phyloP scores from a whole-genome alignment of 2,797 vertebrate genomes.

The Sylvia borin region DNA sequence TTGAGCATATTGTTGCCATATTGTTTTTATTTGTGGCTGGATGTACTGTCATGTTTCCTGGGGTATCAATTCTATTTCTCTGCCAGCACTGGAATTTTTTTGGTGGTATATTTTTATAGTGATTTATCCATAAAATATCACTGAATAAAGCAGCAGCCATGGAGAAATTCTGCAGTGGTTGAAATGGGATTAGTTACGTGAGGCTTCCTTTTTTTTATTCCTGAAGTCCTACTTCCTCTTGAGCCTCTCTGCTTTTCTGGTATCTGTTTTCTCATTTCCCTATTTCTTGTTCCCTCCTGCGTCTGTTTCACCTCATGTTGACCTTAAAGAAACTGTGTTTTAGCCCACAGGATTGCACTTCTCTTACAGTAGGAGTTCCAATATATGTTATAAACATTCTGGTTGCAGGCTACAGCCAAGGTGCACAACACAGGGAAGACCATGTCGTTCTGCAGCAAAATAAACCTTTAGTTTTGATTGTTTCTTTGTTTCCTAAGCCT shows the following conservation, averaged over 20 bases:
- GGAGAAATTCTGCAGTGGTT: background rate
- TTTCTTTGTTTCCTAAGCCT: background rate
- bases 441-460: background rate
- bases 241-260: background rate
- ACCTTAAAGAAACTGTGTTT: slow-evolving; percentile 21
- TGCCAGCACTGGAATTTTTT: background rate
- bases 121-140: slow-evolving; percentile 7
- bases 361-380: background rate
- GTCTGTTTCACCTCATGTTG: background rate
- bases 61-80: background rate
- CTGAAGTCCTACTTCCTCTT: background rate
- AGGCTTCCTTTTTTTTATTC: background rate
- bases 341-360: background rate
- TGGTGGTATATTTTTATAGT: background rate
- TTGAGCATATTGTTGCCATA: background rate
- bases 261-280: slow-evolving; percentile 37
- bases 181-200: background rate
- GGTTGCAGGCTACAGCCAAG: slow-evolving; percentile 1
- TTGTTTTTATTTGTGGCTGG: slow-evolving; percentile 3
- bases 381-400: slow-evolving; percentile 8
- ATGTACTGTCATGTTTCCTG: background rate
- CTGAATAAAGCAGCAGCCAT: background rate
- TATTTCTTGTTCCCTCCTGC: slow-evolving; percentile 1
- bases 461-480: background rate
- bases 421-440: background rate